Evolutionary conservation across 2,888 invertebrate species (phyloP).

Genomic region (Dryobota labecula): DNA sequence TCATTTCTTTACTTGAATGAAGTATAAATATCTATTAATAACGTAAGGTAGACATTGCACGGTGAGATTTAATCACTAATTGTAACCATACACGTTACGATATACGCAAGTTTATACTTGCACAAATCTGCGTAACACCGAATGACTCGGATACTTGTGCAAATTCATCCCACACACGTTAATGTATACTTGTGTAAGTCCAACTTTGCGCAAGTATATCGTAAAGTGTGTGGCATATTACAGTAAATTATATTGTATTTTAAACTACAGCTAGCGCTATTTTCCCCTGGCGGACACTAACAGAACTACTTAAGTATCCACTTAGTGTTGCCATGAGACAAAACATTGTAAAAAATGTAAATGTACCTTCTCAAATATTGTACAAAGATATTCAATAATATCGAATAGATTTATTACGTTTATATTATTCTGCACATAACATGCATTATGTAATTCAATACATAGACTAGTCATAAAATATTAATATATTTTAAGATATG

Average conservation of each 20-base stretch:
- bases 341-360: constrained; percentile 40
- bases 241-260: background rate
- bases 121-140: too few relatives aligned
- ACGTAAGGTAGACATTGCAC: background rate
- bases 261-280: constrained; percentile 8
- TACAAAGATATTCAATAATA: constrained; percentile 51
- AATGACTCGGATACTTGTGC: too few relatives aligned
- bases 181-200: too few relatives aligned
- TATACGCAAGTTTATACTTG: too few relatives aligned
- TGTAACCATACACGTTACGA: too few relatives aligned
- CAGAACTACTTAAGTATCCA: constrained; percentile 11
- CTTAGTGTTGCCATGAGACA: constrained; percentile 14
- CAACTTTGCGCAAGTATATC: too few relatives aligned
- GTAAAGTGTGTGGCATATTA: too few relatives aligned
- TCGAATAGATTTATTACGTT: constrained; percentile 20
- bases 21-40: background rate
- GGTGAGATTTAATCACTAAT: background rate
- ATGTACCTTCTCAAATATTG: constrained; percentile 31
- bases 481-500: constrained; percentile 61
- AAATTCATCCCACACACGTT: too few relatives aligned
- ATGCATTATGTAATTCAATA: constrained; percentile 37
- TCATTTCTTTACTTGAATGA: constrained; percentile 18
- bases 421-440: constrained; percentile 17
- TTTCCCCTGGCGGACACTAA: constrained; percentile 5
- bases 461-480: constrained; percentile 64